Percentiles rank a stretch among this genome's conserved stretches.
These are phyloP conservation scores for Trachelus iudaicus DNA, from an alignment of 2,888 invertebrate genomes.

Conservation along the genomic window DNA sequence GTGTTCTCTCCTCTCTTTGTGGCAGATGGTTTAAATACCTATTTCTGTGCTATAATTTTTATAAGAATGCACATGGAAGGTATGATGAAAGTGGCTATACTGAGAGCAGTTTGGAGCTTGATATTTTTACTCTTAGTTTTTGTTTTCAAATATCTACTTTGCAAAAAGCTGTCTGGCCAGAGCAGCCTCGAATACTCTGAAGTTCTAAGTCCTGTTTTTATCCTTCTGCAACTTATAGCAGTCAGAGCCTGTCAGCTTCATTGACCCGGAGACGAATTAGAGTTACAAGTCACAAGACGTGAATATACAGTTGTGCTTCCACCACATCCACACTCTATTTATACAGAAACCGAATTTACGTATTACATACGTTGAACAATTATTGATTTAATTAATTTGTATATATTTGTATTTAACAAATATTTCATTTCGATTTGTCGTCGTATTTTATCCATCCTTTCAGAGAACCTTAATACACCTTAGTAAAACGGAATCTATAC, in stretches of 20 bases:
- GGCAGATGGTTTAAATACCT: slow-evolving; percentile 91
- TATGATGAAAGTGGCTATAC: slow-evolving; percentile 80
- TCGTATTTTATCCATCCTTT: background rate
- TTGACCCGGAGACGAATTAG: slow-evolving; percentile 34
- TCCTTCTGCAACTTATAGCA: slow-evolving; percentile 88
- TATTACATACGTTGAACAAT: slow-evolving; percentile 10
- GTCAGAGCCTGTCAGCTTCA: slow-evolving; percentile 92
- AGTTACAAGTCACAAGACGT: background rate
- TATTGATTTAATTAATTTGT: background rate
- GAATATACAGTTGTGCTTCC: slow-evolving; percentile 21
- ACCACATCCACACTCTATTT: slow-evolving; percentile 28
- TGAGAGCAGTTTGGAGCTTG: slow-evolving; percentile 86
- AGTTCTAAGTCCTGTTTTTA: slow-evolving; percentile 92
- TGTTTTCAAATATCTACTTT: slow-evolving; percentile 91
- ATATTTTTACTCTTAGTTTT: slow-evolving; percentile 86
- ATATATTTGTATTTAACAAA: background rate
- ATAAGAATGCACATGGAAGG: slow-evolving; percentile 90
- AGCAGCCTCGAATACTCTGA: slow-evolving; percentile 89
- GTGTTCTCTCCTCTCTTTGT: slow-evolving; percentile 93
- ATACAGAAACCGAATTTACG: slow-evolving; percentile 30
- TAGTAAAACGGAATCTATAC: background rate
- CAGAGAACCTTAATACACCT: background rate
- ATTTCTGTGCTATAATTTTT: slow-evolving; percentile 95
- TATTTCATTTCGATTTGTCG: background rate
- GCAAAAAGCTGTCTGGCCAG: slow-evolving; percentile 86